These are phyloP conservation scores for Tupiocoris notatus DNA, from an alignment of 2,888 invertebrate genomes.

Conservation along the genomic window DNA sequence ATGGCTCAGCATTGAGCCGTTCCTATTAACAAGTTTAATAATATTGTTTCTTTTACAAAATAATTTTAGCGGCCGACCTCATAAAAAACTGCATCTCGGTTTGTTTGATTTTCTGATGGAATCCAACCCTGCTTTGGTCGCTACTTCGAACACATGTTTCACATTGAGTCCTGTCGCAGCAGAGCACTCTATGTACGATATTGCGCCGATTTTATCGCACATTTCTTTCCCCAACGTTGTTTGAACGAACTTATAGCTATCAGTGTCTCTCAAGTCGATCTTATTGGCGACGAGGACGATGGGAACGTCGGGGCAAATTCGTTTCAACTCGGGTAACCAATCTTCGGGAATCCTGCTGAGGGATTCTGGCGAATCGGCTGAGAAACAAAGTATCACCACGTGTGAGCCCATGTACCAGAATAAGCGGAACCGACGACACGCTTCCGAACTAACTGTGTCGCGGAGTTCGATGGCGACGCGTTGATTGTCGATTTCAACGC, in stretches of 20 bases:
- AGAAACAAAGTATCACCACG: slow-evolving; percentile 99
- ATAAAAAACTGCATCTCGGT: slow-evolving; percentile 7
- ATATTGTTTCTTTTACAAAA: neutral
- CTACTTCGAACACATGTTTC: slow-evolving; percentile 78
- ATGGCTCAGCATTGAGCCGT: neutral
- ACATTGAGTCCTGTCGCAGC: slow-evolving; percentile 99
- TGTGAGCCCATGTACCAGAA: slow-evolving; percentile 97
- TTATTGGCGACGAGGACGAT: slow-evolving; percentile 98
- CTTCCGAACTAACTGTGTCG: slow-evolving; percentile 98
- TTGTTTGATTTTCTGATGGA: neutral
- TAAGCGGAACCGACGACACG: slow-evolving; percentile 92
- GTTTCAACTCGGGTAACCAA: slow-evolving; percentile 98
- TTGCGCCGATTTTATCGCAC: slow-evolving; percentile 98
- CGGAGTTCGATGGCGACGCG: slow-evolving; percentile 89
- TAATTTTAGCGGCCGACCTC: neutral
- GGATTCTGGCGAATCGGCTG: slow-evolving; percentile 97
- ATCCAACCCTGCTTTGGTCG: slow-evolving; percentile 17
- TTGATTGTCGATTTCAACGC: slow-evolving; percentile 97
- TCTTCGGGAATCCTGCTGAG: slow-evolving; percentile 99
- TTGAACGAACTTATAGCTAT: slow-evolving; percentile 91
- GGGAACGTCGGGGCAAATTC: slow-evolving; percentile 98
- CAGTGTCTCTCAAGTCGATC: slow-evolving; percentile 79
- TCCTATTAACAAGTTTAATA: neutral
- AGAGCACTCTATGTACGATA: slow-evolving; percentile 97
- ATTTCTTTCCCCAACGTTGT: slow-evolving; percentile 94